These are phyloP conservation scores for Sinotaia quadrata DNA, from an alignment of 2,888 invertebrate genomes.

Conservation along the genomic window DNA sequence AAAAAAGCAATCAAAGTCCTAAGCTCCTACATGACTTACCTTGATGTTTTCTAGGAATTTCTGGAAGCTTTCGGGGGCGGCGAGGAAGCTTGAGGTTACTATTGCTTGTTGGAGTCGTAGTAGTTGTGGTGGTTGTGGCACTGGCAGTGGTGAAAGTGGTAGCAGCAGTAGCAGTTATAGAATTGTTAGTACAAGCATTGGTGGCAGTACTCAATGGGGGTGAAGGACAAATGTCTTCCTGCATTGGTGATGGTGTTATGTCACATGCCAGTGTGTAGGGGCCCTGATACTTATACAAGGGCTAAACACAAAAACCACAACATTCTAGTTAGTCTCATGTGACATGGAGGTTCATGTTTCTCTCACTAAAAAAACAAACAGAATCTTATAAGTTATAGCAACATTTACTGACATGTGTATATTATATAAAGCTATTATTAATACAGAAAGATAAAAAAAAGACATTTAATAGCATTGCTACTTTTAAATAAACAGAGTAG, in stretches of 20 bases:
- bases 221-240: constrained; percentile 41
- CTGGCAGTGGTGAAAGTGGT: constrained; percentile 32
- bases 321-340: too few relatives aligned
- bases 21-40: constrained; percentile 17
- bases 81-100: constrained; percentile 31
- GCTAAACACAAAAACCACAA: too few relatives aligned
- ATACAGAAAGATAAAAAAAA: too few relatives aligned
- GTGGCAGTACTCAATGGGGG: constrained; percentile 41
- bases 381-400: too few relatives aligned
- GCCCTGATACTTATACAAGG: not conserved
- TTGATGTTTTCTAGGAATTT: constrained; percentile 49
- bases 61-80: constrained; percentile 54
- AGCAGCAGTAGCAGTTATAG: constrained; percentile 36
- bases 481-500: too few relatives aligned
- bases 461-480: too few relatives aligned
- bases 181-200: constrained; percentile 36
- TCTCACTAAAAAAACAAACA: too few relatives aligned
- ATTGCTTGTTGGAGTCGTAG: constrained; percentile 23
- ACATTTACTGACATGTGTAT: too few relatives aligned
- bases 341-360: too few relatives aligned
- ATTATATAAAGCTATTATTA: too few relatives aligned
- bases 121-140: constrained; percentile 30
- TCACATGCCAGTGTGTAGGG: constrained; percentile 29
- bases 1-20: too few relatives aligned
- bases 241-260: constrained; percentile 31